Conservation (phyloP, 2,888 invertebrate species). For the Ophioninae sp. region DNA sequence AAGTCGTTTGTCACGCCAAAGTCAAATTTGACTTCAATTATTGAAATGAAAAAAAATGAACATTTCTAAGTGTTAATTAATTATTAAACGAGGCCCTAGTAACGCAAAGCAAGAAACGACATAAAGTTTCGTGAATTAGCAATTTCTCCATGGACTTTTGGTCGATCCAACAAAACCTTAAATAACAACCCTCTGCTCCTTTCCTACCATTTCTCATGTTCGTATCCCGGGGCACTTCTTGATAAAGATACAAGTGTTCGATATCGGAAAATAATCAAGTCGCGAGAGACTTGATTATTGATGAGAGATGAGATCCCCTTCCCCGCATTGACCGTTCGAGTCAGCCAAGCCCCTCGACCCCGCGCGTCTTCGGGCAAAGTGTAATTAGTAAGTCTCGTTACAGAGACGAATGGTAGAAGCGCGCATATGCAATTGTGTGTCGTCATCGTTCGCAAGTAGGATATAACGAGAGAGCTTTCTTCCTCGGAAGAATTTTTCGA, state of each 20-base stretch:
- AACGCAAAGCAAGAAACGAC: too few species aligned
- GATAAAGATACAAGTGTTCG: neutral
- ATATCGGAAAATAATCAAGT: conserved; percentile 44
- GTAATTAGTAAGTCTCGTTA: conserved; percentile 58
- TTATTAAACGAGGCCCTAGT: too few species aligned
- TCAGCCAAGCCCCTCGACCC: too few species aligned
- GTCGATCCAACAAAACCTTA: too few species aligned
- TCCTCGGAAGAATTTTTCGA: conserved; percentile 12
- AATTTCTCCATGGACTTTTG: too few species aligned
- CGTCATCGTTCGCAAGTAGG: conserved; percentile 14
- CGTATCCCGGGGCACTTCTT: neutral
- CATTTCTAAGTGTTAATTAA: too few species aligned
- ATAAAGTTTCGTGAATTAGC: too few species aligned
- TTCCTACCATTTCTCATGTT: neutral
- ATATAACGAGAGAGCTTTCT: conserved; percentile 7
- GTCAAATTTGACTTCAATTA: too few species aligned
- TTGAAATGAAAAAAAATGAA: too few species aligned
- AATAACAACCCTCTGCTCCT: too few species aligned
- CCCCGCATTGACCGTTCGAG: too few species aligned
- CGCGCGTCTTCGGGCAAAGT: conserved; percentile 19
- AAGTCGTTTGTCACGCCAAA: too few species aligned
- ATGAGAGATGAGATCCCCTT: conserved; percentile 13
- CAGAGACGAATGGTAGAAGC: neutral
- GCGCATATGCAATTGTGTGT: neutral
- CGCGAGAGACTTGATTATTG: conserved; percentile 28